Evolutionary conservation across 1,140 invertebrate genomes (phyloP), one percentile per base, ranked within the genome.

Genomic region (Procambarus clarkii): DNA sequence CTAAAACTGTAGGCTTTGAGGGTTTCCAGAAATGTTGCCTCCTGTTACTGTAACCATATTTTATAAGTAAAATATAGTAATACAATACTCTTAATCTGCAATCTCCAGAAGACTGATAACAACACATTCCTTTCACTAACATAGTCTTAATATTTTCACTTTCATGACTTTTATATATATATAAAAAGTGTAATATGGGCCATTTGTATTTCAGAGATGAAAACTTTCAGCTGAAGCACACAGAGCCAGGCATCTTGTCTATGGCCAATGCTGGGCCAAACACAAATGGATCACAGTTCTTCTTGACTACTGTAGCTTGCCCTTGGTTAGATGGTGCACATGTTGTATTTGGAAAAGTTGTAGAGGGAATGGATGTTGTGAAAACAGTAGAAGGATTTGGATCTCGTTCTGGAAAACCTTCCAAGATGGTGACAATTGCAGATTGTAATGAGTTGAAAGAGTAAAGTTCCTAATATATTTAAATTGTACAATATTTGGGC

Each of bases 251-350:
- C 94, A 96, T 97, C 82, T 94, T 99, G 93, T 99, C 98, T 2
- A 99, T 99, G 98, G 98, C 98, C 58, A 99, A 99, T 94, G 98
- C 98, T 94, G 98, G 98, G 46, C 97, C 98, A 79, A 97, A 98
- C 95, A 99, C 98, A 93, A 99, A 99, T 94, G 98, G 98, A 82
- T 99, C 98, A 87, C 99, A 99, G 95, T 99, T 99, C 95, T 99
- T 99, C 95, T 96, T 99, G 93, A 98, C 98, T 94, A 99, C 98
- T 91, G 97, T 97, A 46, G 98, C 98, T 94, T 99, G 99, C 24
- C 96, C 96, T 13, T 99, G 99, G 98, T 95, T 99, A 93, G 98
- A 99, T 95, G 95, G 95, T 94, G 97, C 97, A 94, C 99, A 99
- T 94, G 99, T 99, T 54, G 99, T 99, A 13, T 99, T 99, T 94